Evolutionary conservation across 2,888 invertebrate genomes (phyloP).

Genomic region (Brenthis daphne): DNA sequence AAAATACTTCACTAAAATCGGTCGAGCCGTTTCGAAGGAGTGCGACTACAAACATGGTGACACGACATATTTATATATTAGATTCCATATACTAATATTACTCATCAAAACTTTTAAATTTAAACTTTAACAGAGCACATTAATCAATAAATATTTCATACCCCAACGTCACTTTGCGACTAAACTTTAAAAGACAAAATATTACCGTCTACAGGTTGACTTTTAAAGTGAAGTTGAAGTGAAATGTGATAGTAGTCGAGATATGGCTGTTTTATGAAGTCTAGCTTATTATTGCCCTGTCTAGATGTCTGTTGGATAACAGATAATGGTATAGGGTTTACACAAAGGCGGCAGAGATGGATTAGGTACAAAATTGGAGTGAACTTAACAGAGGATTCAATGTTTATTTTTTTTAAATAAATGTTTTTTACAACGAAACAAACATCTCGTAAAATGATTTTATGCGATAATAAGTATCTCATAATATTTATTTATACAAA

Average conservation of each 20-base stretch:
- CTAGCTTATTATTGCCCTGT: slow-evolving; percentile 40
- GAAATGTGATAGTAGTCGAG: slow-evolving; percentile 37
- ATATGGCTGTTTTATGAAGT: slow-evolving; percentile 44
- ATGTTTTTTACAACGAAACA: not conserved
- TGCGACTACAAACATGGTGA: too few species aligned
- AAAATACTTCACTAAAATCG: too few species aligned
- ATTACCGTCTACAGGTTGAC: slow-evolving; percentile 14
- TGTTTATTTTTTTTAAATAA: slow-evolving; percentile 13
- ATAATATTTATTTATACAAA: too few species aligned
- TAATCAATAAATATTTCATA: not conserved
- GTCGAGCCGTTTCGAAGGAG: too few species aligned
- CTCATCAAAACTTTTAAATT: too few species aligned
- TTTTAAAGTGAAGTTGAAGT: slow-evolving; percentile 27
- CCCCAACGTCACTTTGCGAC: not conserved
- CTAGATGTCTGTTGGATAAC: slow-evolving; percentile 37
- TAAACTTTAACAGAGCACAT: too few species aligned
- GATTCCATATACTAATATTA: too few species aligned
- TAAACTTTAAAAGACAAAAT: slow-evolving; percentile 11
- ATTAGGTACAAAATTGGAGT: slow-evolving; percentile 23
- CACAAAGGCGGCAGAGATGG: slow-evolving; percentile 27
- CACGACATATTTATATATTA: too few species aligned
- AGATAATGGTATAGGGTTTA: slow-evolving; percentile 32
- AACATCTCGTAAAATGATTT: not conserved
- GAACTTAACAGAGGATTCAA: slow-evolving; percentile 9
- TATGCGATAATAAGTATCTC: not conserved